Conservation (phyloP, 1,140 invertebrate species). For the Drosophila albomicans region DNA sequence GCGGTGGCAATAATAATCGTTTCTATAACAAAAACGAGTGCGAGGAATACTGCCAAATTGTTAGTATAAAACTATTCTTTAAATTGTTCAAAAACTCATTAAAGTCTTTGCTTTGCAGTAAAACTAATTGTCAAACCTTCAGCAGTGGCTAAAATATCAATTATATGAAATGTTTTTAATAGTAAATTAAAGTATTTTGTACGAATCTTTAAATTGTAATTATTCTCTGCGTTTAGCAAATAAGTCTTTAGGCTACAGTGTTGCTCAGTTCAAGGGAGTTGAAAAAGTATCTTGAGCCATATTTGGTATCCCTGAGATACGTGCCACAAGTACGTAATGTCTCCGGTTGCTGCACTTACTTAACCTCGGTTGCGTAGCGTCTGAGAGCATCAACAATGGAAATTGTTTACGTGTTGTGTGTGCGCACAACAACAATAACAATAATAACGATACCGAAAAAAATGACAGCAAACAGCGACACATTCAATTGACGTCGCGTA, state of each 20-base stretch:
- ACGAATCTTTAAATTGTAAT: background rate
- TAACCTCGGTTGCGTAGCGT: slow-evolving; percentile 51
- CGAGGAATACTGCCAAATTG: slow-evolving; percentile 18
- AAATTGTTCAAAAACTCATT: background rate
- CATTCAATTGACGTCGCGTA: slow-evolving; percentile 50
- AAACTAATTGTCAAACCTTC: background rate
- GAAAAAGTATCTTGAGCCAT: slow-evolving; percentile 2
- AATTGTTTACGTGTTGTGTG: slow-evolving; percentile 35
- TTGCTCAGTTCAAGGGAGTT: background rate
- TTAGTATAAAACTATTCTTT: background rate
- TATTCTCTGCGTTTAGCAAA: background rate
- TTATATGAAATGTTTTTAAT: no score
- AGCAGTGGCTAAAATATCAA: no score
- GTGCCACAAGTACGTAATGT: slow-evolving; percentile 24
- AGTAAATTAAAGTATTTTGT: background rate
- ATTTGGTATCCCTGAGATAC: slow-evolving; percentile 36
- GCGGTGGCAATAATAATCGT: slow-evolving; percentile 36
- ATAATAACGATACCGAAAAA: no score
- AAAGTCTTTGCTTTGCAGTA: background rate
- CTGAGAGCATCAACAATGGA: slow-evolving; percentile 25
- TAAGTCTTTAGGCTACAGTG: background rate
- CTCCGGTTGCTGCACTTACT: slow-evolving; percentile 39
- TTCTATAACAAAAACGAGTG: slow-evolving; percentile 29
- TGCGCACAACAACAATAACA: no score
- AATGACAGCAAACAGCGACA: slow-evolving; percentile 16